Evolutionary conservation across 2,888 invertebrate genomes (phyloP).

Genomic region (Megaustenia siamemsis): DNA sequence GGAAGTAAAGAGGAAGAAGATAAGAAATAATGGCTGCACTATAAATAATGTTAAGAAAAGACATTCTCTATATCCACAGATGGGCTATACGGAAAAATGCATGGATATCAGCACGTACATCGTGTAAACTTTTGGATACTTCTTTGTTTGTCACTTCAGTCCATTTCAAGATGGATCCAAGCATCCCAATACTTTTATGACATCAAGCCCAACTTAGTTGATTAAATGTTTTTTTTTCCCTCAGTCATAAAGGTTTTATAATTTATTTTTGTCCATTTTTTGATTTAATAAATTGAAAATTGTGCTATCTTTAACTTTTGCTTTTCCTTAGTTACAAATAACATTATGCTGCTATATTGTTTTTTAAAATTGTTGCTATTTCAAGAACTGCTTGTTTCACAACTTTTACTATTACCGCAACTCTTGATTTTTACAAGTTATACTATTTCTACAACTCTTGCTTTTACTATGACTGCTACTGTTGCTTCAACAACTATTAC

Average conservation of each 20-base stretch:
- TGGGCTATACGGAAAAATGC: constrained; percentile 36
- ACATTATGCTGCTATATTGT: too few relatives aligned
- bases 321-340: too few relatives aligned
- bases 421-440: too few relatives aligned
- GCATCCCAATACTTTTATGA: not conserved
- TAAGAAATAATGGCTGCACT: too few relatives aligned
- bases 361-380: not conserved
- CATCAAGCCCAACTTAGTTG: too few relatives aligned
- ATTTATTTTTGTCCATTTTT: too few relatives aligned
- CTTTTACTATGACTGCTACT: not conserved
- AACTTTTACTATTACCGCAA: too few relatives aligned
- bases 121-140: not conserved
- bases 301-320: too few relatives aligned
- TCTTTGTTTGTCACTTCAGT: not conserved
- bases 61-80: constrained; percentile 17
- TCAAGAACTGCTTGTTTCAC: not conserved
- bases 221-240: too few relatives aligned
- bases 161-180: not conserved
- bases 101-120: constrained; percentile 10
- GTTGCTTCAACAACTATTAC: not conserved
- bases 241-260: too few relatives aligned
- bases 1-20: too few relatives aligned
- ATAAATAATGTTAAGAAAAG: not conserved
- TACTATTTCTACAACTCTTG: not conserved
- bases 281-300: too few relatives aligned